These are phyloP conservation scores for Steatocranus sp. DNA, from an alignment of 2,797 vertebrate genomes.

Conservation along the genomic window DNA sequence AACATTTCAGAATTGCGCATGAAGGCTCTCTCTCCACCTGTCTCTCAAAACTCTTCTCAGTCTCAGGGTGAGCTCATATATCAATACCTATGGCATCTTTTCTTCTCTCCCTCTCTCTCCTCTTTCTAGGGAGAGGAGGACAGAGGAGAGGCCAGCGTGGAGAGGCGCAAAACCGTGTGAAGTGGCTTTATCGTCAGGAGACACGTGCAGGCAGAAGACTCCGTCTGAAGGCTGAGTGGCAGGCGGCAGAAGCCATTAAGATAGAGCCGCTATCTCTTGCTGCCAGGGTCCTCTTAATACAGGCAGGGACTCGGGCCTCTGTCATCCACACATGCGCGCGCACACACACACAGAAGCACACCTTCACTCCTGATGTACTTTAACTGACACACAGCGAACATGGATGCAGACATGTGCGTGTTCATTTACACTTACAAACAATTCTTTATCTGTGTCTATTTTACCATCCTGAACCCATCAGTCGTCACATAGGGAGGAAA, in stretches of 20 bases:
- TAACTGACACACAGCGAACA: constrained; percentile 27
- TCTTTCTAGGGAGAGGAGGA: constrained; percentile 29
- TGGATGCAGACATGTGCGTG: constrained; percentile 31
- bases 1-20: not conserved
- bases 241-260: constrained; percentile 75
- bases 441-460: constrained; percentile 11
- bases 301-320: constrained; percentile 46
- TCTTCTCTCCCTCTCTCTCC: not conserved
- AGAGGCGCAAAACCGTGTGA: constrained; percentile 73
- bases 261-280: constrained; percentile 73
- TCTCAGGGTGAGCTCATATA: constrained; percentile 39
- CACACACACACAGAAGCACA: constrained; percentile 10
- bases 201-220: constrained; percentile 58
- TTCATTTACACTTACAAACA: constrained; percentile 44
- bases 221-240: constrained; percentile 76
- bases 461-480: constrained; percentile 13
- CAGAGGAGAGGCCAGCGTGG: constrained; percentile 62
- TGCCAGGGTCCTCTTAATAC: constrained; percentile 65
- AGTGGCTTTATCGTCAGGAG: constrained; percentile 74
- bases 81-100: constrained; percentile 51
- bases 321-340: constrained; percentile 17
- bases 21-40: not conserved
- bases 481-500: not conserved
- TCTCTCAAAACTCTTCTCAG: constrained; percentile 4
- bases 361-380: constrained; percentile 28